Conservation (phyloP, 2,797 vertebrate genomes). For the Gallinago stenura region DNA sequence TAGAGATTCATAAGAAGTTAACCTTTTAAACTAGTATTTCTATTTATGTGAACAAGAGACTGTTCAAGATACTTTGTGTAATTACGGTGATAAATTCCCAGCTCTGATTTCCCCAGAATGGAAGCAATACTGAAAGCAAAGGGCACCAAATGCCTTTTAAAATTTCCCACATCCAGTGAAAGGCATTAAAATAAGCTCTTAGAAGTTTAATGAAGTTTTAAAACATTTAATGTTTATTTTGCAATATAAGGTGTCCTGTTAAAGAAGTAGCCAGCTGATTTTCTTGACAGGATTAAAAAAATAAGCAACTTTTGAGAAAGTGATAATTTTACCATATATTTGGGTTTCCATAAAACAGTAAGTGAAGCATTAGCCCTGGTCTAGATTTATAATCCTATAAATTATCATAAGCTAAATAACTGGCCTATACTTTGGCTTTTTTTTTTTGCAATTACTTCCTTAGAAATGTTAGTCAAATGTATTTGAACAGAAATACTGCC, state of each 20-base stretch:
- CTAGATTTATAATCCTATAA: background rate
- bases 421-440: background rate
- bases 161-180: background rate
- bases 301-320: background rate
- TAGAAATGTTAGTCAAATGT: background rate
- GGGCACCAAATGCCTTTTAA: slow-evolving; percentile 8
- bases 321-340: slow-evolving; percentile 21
- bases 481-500: background rate
- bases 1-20: background rate
- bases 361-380: background rate
- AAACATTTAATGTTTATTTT: slow-evolving; percentile 21
- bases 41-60: background rate
- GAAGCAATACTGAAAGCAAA: slow-evolving; percentile 16
- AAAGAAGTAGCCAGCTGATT: background rate
- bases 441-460: background rate
- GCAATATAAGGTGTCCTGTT: background rate
- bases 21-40: background rate
- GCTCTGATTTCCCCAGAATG: background rate
- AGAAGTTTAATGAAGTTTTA: slow-evolving; percentile 11
- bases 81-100: background rate
- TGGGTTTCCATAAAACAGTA: background rate
- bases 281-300: background rate
- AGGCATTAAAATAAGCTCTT: slow-evolving; percentile 24
- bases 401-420: background rate
- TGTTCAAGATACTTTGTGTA: slow-evolving; percentile 6